Conservation (phyloP, 1,140 invertebrate species). For the Bombus ignitus region DNA sequence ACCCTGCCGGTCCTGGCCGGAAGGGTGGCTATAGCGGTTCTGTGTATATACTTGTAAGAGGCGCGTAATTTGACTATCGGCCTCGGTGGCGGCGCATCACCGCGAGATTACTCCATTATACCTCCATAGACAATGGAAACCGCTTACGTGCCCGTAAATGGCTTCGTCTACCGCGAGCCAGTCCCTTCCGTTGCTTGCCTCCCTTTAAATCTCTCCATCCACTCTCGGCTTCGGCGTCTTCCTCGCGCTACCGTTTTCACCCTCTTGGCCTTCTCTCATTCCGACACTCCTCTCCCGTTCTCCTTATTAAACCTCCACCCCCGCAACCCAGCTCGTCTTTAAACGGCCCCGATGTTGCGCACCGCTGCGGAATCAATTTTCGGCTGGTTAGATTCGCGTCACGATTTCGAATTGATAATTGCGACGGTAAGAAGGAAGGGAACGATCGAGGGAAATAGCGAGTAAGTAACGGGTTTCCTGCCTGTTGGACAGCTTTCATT, state of each 20-base stretch:
- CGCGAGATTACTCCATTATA: slow-evolving; percentile 82
- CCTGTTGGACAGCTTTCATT: too few species aligned
- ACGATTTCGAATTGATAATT: slow-evolving; percentile 48
- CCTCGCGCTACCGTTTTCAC: not conserved
- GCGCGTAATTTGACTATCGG: slow-evolving; percentile 80
- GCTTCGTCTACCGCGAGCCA: slow-evolving; percentile 72
- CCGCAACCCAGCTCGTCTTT: not conserved
- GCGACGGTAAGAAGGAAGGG: slow-evolving; percentile 38
- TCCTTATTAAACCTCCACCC: slow-evolving; percentile 31
- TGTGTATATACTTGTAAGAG: slow-evolving; percentile 73
- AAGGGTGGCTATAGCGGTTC: slow-evolving; percentile 60
- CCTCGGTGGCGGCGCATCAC: slow-evolving; percentile 79
- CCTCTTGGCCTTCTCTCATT: slow-evolving; percentile 29
- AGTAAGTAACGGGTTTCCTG: too few species aligned
- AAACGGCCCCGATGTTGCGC: not conserved
- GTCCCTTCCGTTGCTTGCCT: slow-evolving; percentile 45
- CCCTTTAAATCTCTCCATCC: slow-evolving; percentile 28
- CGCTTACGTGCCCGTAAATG: slow-evolving; percentile 81
- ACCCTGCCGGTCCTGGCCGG: slow-evolving; percentile 47
- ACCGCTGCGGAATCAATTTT: slow-evolving; percentile 39
- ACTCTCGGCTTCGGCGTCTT: not conserved
- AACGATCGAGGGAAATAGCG: slow-evolving; percentile 6
- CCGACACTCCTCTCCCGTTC: not conserved
- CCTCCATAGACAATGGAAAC: slow-evolving; percentile 81
- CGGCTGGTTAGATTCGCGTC: slow-evolving; percentile 39